Base-by-base conservation (phyloP, 2,113 vertebrate species). In the Calyptomena viridis region DNA sequence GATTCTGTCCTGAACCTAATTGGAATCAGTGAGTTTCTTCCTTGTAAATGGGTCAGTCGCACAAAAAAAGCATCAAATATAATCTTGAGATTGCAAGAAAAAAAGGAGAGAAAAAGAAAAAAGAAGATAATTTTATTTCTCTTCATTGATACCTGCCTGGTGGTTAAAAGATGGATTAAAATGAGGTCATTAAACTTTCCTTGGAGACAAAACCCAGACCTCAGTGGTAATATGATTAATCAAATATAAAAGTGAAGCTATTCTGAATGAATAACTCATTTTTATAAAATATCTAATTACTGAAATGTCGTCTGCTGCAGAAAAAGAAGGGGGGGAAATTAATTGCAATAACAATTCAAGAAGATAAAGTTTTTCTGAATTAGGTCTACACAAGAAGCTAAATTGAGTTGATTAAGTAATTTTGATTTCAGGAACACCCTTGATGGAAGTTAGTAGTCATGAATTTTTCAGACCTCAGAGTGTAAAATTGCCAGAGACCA, bases 301-400 rank as follows among this genome's bases (percentile, higher is more conserved):
- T 95, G 87, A 89, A 96, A 96, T 93, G 96, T 96, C 96, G 25
- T 94, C 97, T 93, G 82, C 91, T 93, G 64, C 84, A 87, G 71
- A 91, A 94, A 58, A 83, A 90, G 73, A 74, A 69, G 25, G 5
- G 27, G 85, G 86, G 39, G 66, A 17, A 94, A 96, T 96, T 97
- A 98, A 98, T 98, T 97, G 96, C 95, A 97, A 97, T 97, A 97
- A 97, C 92, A 97, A 97, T 97, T 97, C 96, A 96, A 91, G 90
- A 96, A 97, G 95, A 97, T 97, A 95, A 97, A 97, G 91, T 95
- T 97, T 93, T 92, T 95, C 90, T 95, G 95, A 97, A 95, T 96
- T 94, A 97, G 90, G 95, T 95, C 96, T 95, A 96, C 82, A 96
- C 94, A 97, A 93, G 96, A 93, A 97, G 89, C 96, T 97, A 96